Base-by-base conservation (phyloP, 2,113 vertebrate species). In the Anhinga anhinga region DNA sequence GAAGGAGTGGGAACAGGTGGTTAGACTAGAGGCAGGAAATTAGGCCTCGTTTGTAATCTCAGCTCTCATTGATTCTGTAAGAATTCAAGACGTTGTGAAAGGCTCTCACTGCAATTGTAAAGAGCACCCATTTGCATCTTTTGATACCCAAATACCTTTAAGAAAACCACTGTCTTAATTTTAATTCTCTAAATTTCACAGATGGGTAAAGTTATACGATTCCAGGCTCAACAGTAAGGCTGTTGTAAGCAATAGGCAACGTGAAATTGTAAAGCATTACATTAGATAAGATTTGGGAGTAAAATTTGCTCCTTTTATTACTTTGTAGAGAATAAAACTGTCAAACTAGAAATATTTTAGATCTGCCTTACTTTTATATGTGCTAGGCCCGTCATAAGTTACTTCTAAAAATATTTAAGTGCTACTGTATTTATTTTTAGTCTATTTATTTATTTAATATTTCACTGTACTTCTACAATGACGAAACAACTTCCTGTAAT, bases 1-100 rank as follows among this genome's bases (percentile, higher is more conserved):
- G 86, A 91, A 82, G 83, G 95, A 97, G 94, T 82, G 96, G 95
- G 91, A 92, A 95, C 88, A 95, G 93, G 91, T 95, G 95, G 94
- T 79, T 95, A 80, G 69, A 95, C 72, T 82, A 82, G 63, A 93
- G 80, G 88, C 83, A 95, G 97, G 96, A 97, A 97, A 96, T 95
- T 3, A 62, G 82, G 72, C 67, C 82, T 92, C 5, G 2, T 22
- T 95, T 30, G 67, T 92, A 86, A 91, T 90, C 90, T 90, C 77
- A 67, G 77, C 86, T 88, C 88, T 93, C 69, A 18, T 14, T 56
- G 77, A 89, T 79, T 91, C 90, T 22, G 30, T 34, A 55, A 70
- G 72, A 52, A 78, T n/a, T 97, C 91, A 94, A 96, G 91, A 74
- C 94, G 77, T 36, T 59, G 69, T 92, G 69, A 92, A 94, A 94